Base-by-base conservation (phyloP, 2,888 invertebrate species). In the Heteromurus nitidus region DNA sequence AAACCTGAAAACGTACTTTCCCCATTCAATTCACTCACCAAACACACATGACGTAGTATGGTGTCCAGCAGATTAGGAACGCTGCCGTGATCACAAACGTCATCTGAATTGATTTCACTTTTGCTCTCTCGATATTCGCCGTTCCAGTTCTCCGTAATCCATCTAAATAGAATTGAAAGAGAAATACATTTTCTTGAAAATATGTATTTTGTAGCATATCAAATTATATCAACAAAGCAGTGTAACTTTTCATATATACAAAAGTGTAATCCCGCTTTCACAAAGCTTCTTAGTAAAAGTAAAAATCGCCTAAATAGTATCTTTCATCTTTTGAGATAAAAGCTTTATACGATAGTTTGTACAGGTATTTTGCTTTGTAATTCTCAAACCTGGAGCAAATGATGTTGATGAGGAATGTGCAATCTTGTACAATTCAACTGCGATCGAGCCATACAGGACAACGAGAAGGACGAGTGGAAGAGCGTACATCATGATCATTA, bases 11-110 rank as follows among this genome's bases (percentile, higher is more conserved):
- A n/a, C n/a, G n/a, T n/a, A n/a, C n/a, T n/a, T n/a, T n/a, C n/a
- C n/a, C n/a, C n/a, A n/a, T n/a, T n/a, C n/a, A n/a, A n/a, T n/a
- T n/a, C n/a, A 22, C 87, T 87, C 84, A 95, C 96, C 96, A 96
- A 77, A 96, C 90, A 88, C 94, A 93, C 91, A 97, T 97, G 83
- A 95, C 93, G 90, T 97, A 95, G 89, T 97, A 98, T 0, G 98
- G 98, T 0, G 97, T 96, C 98, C 98, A 98, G 89, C 98, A 13
- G 97, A 91, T 88, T 98, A 93, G 58, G 18, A 58, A 58, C 58
- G 95, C 96, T 47, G 95, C 91, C 13, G 98, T 96, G 82, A 98
- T 97, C 53, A 96, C 95, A 83, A 98, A 93, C 0, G 98, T 97
- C 97, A 98, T 97, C 90, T 97, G 96, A 55, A 97, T 91, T 0